These are phyloP conservation scores for Cantharis nigra DNA, from an alignment of 2,888 invertebrate genomes.

Conservation along the genomic window DNA sequence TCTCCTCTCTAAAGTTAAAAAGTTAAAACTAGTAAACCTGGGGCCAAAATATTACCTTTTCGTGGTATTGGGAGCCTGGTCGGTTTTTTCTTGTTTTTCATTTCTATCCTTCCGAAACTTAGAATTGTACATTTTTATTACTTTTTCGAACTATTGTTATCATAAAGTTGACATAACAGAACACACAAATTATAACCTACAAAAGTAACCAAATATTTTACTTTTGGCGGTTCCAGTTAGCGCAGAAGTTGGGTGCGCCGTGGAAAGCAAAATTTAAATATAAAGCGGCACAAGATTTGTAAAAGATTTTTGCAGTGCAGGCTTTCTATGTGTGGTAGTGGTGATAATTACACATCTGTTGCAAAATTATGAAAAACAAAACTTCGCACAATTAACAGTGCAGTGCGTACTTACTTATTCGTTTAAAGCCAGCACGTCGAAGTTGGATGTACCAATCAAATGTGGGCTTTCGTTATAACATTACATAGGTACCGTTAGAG, in stretches of 20 bases:
- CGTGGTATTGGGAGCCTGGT: not conserved
- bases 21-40: not conserved
- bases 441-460: too few species aligned
- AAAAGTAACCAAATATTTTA: not conserved
- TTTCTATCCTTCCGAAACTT: conserved; percentile 44
- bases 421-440: too few species aligned
- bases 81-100: conserved; percentile 31
- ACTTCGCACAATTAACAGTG: too few species aligned
- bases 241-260: not conserved
- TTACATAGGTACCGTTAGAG: too few species aligned
- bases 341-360: too few species aligned
- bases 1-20: conserved; percentile 58
- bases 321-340: too few species aligned
- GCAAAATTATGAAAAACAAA: too few species aligned
- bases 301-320: too few species aligned
- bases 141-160: not conserved
- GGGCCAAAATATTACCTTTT: not conserved
- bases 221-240: not conserved
- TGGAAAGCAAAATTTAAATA: not conserved
- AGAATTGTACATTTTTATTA: conserved; percentile 31
- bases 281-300: not conserved
- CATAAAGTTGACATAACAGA: not conserved
- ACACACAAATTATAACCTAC: not conserved
- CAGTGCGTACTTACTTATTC: too few species aligned
- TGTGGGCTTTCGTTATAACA: too few species aligned